phyloP scores from a whole-genome alignment of 2,113 vertebrate species.

The Malurus alboscapulatus region DNA sequence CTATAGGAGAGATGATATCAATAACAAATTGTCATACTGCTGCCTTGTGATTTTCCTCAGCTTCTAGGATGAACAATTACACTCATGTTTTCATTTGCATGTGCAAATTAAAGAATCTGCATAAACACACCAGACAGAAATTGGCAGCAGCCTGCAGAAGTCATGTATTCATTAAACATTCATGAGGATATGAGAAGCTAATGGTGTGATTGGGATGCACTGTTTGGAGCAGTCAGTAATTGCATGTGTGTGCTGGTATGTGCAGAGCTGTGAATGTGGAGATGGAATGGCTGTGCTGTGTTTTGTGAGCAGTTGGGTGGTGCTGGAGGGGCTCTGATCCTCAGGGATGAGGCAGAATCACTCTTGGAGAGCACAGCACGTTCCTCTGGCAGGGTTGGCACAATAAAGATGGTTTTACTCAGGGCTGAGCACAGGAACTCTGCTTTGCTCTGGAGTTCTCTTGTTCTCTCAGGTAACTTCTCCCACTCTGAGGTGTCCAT shows the following conservation, averaged over 20 bases:
- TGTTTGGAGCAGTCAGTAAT: background rate
- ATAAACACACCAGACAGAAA: background rate
- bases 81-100: background rate
- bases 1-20: background rate
- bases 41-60: background rate
- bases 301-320: background rate
- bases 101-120: background rate
- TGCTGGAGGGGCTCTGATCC: background rate
- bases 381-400: background rate
- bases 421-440: background rate
- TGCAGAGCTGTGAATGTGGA: background rate
- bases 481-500: background rate
- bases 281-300: background rate
- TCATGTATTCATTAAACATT: background rate
- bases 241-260: accelerated
- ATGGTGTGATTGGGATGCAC: background rate
- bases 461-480: background rate
- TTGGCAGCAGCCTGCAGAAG: background rate
- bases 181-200: background rate
- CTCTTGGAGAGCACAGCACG: background rate
- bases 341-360: background rate
- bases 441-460: background rate
- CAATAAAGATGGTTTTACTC: too few relatives aligned
- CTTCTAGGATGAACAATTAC: background rate
- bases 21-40: background rate